Conservation (phyloP, 2,888 invertebrate species). For the Chrysolina haemoptera region DNA sequence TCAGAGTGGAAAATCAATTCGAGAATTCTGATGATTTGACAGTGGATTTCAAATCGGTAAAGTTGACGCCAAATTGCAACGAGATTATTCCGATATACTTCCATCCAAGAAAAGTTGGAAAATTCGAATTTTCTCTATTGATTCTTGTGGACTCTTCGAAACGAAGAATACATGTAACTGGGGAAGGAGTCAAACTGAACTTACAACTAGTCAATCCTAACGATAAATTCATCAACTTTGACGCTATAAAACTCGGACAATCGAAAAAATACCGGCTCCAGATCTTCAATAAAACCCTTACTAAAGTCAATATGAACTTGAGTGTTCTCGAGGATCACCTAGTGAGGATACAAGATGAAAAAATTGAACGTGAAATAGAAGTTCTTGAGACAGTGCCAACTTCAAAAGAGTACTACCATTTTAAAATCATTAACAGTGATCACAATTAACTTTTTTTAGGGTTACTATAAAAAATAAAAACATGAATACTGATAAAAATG, state of each 20-base stretch:
- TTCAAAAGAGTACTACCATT: conserved; percentile 36
- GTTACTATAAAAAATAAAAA: background rate
- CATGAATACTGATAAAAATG: conserved; percentile 15
- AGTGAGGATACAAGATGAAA: conserved; percentile 45
- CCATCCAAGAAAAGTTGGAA: conserved; percentile 72
- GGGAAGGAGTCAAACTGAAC: conserved; percentile 72
- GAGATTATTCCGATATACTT: conserved; percentile 73
- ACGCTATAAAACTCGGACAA: conserved; percentile 69
- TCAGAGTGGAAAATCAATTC: conserved; percentile 73
- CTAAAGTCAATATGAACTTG: conserved; percentile 72
- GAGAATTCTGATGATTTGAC: conserved; percentile 71
- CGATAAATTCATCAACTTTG: conserved; percentile 68
- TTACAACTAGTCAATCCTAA: conserved; percentile 64
- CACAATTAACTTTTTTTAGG: background rate
- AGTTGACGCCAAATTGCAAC: conserved; percentile 69
- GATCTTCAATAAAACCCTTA: conserved; percentile 75
- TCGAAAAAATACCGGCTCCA: conserved; percentile 71
- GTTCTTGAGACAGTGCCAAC: conserved; percentile 46
- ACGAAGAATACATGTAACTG: conserved; percentile 72
- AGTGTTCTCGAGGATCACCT: conserved; percentile 72
- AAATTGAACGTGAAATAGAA: conserved; percentile 57
- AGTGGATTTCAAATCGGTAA: conserved; percentile 69
- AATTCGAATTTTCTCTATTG: conserved; percentile 71
- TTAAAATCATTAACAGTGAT: no score
- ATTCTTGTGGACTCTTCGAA: conserved; percentile 74